Evolutionary conservation across 1,140 invertebrate species (phyloP).

Genomic region (Planococcus citri): DNA sequence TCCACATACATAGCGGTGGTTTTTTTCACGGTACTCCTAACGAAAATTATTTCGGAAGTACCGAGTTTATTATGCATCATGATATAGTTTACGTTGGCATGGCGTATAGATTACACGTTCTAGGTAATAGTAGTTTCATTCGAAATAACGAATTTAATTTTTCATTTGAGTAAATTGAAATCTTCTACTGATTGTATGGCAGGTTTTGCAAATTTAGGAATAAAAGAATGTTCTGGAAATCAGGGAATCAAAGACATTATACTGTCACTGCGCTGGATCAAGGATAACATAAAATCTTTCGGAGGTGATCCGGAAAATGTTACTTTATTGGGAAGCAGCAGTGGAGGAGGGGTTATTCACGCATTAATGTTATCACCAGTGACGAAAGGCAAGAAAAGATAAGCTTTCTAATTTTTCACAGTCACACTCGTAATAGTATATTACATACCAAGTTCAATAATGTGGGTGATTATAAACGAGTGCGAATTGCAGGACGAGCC

Average conservation of each 20-base stretch:
- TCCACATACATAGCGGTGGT: conserved; percentile 40
- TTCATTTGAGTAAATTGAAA: no score
- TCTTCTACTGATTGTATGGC: no score
- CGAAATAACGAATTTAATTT: no score
- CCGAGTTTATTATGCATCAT: conserved; percentile 37
- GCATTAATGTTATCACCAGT: no score
- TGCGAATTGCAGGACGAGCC: no score
- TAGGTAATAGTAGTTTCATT: conserved; percentile 25
- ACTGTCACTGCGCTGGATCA: conserved; percentile 81
- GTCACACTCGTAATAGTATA: no score
- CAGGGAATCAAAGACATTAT: conserved; percentile 92
- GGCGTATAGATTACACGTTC: conserved; percentile 48
- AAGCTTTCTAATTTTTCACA: no score
- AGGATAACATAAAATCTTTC: conserved; percentile 83
- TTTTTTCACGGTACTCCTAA: conserved; percentile 35
- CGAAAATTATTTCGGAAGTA: conserved; percentile 30
- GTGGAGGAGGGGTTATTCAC: conserved; percentile 86
- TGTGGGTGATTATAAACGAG: no score
- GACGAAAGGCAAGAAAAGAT: no score
- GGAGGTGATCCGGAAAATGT: conserved; percentile 83
- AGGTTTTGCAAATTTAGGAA: no score
- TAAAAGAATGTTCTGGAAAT: conserved; percentile 48
- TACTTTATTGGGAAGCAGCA: conserved; percentile 85
- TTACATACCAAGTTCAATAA: no score
- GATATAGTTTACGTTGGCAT: conserved; percentile 51